Base-by-base conservation (phyloP, 2,113 vertebrate genomes). In the Heterotis niloticus region DNA sequence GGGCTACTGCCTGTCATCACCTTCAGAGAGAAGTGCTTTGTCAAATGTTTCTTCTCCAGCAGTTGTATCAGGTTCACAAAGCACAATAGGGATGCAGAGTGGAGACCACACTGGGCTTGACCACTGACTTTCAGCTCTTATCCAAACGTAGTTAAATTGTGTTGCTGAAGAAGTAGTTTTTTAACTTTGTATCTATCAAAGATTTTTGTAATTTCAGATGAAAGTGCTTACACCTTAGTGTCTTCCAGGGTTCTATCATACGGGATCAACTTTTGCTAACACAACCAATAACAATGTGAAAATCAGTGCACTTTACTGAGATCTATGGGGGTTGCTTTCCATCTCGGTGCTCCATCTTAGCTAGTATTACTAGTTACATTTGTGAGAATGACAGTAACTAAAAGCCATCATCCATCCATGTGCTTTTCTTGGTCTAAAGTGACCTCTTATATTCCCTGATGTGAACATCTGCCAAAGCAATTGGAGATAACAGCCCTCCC, bases 401-500 rank as follows among this genome's bases (percentile, higher is more conserved):
- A 79, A 24, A 28, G 44, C 28, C 29, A 51, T 57, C 23, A 29
- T 44, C 29, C 69, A 18, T 44, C 34, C 34, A 26, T 34, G 70
- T 18, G 34, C 28, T 26, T 26, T 14, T 28, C 54, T 28, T 62
- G 76, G 20, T 54, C 52, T 28, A 51, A 74, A 24, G 34, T 24
- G 34, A 60, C 79, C 29, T 67, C 64, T 26, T 51, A 26, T 57
- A 81, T 66, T 34, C 54, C 73, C 65, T 76, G 69, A 80, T 75
- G 73, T 65, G 69, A 69, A 76, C 79, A 80, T 76, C 79, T 80
- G 73, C 52, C 79, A 76, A 34, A 20, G 64, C n/a, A 5, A 57
- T 29, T 44, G 18, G 9, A 71, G 54, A 75, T 68, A 69, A 28
- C 29, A 51, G 24, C 26, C 26, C n/a, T 44, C 10, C 73, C 77